A percentile compares a stretch with the other conserved stretches of the same genome.
Evolutionary conservation across 2,113 vertebrate genomes (phyloP).

Genomic region (Dicentrarchus labrax): DNA sequence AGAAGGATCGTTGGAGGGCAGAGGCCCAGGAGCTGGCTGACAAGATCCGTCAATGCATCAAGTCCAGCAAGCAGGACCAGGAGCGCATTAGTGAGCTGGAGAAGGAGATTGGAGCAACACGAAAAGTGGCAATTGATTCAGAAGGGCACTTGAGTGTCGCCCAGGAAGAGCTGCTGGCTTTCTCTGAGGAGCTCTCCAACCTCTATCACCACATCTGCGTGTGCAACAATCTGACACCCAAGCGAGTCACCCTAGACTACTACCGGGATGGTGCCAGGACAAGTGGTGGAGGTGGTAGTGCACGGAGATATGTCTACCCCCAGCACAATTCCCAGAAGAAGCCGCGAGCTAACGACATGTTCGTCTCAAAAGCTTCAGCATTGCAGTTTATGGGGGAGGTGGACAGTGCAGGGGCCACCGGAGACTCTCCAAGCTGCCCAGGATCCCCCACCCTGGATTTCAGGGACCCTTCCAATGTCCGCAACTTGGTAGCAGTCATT

Average conservation of each 20-base stretch:
- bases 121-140: slow-evolving; percentile 85
- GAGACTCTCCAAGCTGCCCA: slow-evolving; percentile 80
- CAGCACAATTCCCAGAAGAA: slow-evolving; percentile 74
- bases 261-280: slow-evolving; percentile 81
- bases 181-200: slow-evolving; percentile 89
- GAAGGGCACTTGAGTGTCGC: slow-evolving; percentile 85
- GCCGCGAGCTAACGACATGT: slow-evolving; percentile 79
- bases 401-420: slow-evolving; percentile 67
- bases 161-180: slow-evolving; percentile 88
- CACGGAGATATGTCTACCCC: slow-evolving; percentile 61
- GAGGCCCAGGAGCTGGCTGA: slow-evolving; percentile 85
- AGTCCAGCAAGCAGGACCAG: slow-evolving; percentile 84
- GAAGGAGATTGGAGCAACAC: slow-evolving; percentile 84
- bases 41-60: slow-evolving; percentile 85
- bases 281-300: slow-evolving; percentile 37
- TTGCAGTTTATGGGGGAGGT: slow-evolving; percentile 79
- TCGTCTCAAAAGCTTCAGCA: slow-evolving; percentile 78
- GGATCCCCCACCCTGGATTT: slow-evolving; percentile 85
- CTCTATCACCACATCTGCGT: slow-evolving; percentile 90
- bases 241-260: slow-evolving; percentile 88
- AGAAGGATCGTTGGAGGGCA: slow-evolving; percentile 84
- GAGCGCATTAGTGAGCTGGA: slow-evolving; percentile 86
- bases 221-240: slow-evolving; percentile 88
- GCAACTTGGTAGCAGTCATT: slow-evolving; percentile 86
- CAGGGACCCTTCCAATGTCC: slow-evolving; percentile 86